Evolutionary conservation across 2,888 invertebrate genomes (phyloP), one percentile per base, ranked within the genome.

Genomic region (Nemotelus nigrinus): DNA sequence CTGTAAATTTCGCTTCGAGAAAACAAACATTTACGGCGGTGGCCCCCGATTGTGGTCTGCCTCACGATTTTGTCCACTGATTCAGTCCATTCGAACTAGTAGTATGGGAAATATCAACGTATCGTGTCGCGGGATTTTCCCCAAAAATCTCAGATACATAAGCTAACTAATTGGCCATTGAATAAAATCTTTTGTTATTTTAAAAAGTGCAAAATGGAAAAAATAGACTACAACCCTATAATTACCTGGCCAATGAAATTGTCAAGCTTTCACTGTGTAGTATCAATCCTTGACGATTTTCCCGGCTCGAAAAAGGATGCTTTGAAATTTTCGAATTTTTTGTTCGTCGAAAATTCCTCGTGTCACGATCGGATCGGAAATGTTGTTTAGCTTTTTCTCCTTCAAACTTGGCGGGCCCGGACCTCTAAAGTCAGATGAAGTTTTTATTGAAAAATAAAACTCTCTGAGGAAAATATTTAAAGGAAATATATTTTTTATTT

Each of bases 21-120:
- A 74, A 74, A 74, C 74, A 74, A 74, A 74, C 60, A 74, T 60
- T 72, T n/a, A 47, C 39, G 58, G 72, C 48, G 41, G 10, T 25
- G 25, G 25, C 25, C 25, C 25, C 25, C 25, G 25, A 25, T 25
- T 25, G 25, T 25, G 25, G 25, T 25, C 50, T 53, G 63, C 43
- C 50, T n/a, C 48, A 74, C 43, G 48, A 48, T 25, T 25, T 0
- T 74, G 74, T 48, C 60, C 48, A 74, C 47, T 60, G 8, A 60
- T 25, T 74, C 48, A 74, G 74, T 74, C 74, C 25, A 74, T 74
- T 50, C n/a, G 48, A 47, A 25, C 43, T 72, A 43, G 63, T 48
- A 63, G 74, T 48, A 47, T 60, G 74, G 74, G 41, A 74, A 60
- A 74, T 74, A 63, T 60, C 63, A 63, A 41, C 39, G 57, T 50